Percentiles rank a stretch among this genome's conserved stretches.
These are phyloP conservation scores for Diorhabda elongata DNA, from an alignment of 1,140 invertebrate genomes.

Conservation along the genomic window DNA sequence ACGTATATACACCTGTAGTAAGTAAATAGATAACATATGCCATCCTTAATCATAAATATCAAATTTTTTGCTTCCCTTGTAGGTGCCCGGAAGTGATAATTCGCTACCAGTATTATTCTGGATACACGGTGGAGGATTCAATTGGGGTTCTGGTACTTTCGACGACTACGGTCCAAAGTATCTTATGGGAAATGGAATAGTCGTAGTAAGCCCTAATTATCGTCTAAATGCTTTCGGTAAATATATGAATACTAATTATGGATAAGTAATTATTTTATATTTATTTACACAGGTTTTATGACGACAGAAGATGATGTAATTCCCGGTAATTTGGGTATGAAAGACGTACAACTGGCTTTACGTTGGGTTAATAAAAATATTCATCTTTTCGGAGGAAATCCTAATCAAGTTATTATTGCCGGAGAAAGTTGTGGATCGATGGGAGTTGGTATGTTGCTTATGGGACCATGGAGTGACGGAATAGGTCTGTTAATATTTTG, in stretches of 20 bases:
- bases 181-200: background rate
- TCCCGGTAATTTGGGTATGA: constrained; percentile 32
- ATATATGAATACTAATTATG: background rate
- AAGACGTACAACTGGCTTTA: constrained; percentile 33
- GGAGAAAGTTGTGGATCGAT: constrained; percentile 34
- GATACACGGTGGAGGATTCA: constrained; percentile 5
- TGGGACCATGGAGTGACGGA: background rate
- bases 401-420: constrained; percentile 50
- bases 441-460: background rate
- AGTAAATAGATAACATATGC: background rate
- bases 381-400: constrained; percentile 29
- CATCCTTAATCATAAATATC: no score
- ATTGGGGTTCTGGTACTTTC: background rate
- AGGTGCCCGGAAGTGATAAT: background rate
- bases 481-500: background rate
- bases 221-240: constrained; percentile 7
- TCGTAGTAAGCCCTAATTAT: constrained; percentile 5
- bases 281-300: constrained; percentile 3
- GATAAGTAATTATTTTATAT: background rate
- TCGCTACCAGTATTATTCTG: constrained; percentile 6
- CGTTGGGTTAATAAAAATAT: constrained; percentile 35
- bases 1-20: constrained; percentile 11
- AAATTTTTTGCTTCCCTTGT: no score
- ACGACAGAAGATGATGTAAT: constrained; percentile 9
- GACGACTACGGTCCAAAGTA: constrained; percentile 7